A percentile compares a stretch with the other conserved stretches of the same genome.
Evolutionary conservation across 1,140 invertebrate species (phyloP).

Genomic region (Neuroterus valhalla): DNA sequence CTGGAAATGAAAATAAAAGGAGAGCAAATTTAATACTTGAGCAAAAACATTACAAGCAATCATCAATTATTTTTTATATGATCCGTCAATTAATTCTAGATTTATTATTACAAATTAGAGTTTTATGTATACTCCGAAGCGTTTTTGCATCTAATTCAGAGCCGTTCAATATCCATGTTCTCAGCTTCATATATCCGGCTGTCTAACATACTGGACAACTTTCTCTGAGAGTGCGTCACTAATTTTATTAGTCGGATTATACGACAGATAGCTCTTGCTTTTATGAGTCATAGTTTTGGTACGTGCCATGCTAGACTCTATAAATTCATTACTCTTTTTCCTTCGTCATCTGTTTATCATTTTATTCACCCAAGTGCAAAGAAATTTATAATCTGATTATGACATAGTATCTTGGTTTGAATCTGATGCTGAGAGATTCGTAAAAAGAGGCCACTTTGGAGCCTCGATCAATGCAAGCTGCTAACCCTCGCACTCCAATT

Average conservation of each 20-base stretch:
- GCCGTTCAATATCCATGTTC: background rate
- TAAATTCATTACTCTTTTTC: background rate
- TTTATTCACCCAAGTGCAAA: background rate
- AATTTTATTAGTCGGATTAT: conserved; percentile 19
- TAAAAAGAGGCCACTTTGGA: background rate
- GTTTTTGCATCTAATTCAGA: too few relatives aligned
- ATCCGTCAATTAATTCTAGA: background rate
- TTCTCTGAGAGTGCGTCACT: conserved; percentile 5
- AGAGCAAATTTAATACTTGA: background rate
- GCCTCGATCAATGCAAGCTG: background rate
- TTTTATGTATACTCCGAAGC: background rate
- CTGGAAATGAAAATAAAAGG: too few relatives aligned
- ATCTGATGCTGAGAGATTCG: background rate
- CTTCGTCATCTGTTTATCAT: background rate
- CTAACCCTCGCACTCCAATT: conserved; percentile 5
- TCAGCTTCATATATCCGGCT: background rate
- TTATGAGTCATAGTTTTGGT: conserved; percentile 2
- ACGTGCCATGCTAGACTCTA: background rate
- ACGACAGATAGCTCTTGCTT: background rate
- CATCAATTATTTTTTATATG: background rate
- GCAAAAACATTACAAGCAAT: background rate
- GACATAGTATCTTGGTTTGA: background rate
- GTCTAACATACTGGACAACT: background rate
- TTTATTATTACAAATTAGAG: background rate
- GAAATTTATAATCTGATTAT: too few relatives aligned